Base-by-base conservation (phyloP, 2,888 invertebrate genomes). In the Drosophila stalkeri region DNA sequence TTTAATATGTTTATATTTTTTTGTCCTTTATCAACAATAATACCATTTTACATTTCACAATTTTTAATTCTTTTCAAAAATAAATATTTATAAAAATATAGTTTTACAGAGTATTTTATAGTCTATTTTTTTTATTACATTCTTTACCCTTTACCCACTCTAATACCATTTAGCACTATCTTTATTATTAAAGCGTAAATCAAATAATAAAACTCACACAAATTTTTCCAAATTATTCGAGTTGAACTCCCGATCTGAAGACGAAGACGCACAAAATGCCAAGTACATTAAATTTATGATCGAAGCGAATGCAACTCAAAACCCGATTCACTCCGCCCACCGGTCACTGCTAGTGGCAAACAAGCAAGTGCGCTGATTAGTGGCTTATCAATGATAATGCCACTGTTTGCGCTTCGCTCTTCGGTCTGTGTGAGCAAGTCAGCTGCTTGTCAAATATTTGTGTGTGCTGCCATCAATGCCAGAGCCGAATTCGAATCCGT, bases 321-420 rank as follows among this genome's bases (percentile, higher is more conserved):
- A 31, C 14, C 43, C 43, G 56, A 41, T 12, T 33, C 43, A 31
- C 5, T 51, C 16, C 18, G 4, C n/a, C 27, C 39, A 11, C n/a
- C 9, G 9, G 35, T 2, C 23, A n/a, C 27, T 4, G 7, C 20
- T 23, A 41, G 43, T 41, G 16, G 55, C 39, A 57, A 44, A 41
- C 88, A 80, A 82, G 79, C 88, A 82, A 86, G 69, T 80, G 77
- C 70, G 44, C 75, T 86, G 84, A 81, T 85, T 86, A 86, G 86
- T 61, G 66, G 20, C 78, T 80, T 75, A 82, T 87, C 80, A 71
- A 35, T 59, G 61, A 55, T 41, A 55, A 41, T 27, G 75, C 80
- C 66, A 80, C 80, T 80, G 80, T 64, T 71, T 63, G 72, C 46
- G 41, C 23, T 9, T 3, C 39, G 64, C 18, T 16, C 31, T 16